phyloP scores from a whole-genome alignment of 2,113 vertebrate species.

The Tamias sibiricus region DNA sequence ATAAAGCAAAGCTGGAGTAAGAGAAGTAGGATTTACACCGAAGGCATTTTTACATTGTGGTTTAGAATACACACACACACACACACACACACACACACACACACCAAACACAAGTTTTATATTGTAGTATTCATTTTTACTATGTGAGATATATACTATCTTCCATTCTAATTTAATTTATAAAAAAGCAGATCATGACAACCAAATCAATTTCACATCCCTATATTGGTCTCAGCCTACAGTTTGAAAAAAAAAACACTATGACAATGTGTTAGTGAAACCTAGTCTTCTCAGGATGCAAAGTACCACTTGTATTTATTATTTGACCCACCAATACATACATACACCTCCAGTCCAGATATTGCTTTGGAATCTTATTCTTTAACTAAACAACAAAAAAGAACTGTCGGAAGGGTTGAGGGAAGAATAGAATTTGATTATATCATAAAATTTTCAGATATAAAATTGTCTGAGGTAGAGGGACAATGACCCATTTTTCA shows the following conservation, averaged over 20 bases:
- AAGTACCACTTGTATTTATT: not conserved
- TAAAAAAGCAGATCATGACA: not conserved
- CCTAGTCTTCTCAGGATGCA: not conserved
- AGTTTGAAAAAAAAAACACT: conserved; percentile 5
- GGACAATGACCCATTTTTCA: not conserved
- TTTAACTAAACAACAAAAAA: not conserved
- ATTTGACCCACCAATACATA: not conserved
- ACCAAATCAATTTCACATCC: not conserved
- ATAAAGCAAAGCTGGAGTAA: not conserved
- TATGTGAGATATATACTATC: not conserved
- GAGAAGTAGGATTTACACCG: not conserved
- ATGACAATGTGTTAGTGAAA: not conserved
- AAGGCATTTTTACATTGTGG: not conserved
- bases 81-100: not conserved
- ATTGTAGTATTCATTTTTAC: not conserved
- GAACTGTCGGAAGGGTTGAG: not conserved
- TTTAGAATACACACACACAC: not conserved
- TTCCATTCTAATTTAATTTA: not conserved
- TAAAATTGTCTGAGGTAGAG: too few relatives aligned
- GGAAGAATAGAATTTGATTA: not conserved
- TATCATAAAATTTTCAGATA: not conserved
- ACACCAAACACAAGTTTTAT: not conserved
- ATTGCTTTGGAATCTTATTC: not conserved
- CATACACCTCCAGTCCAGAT: not conserved
- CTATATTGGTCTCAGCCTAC: not conserved